Conservation (phyloP, 2,888 invertebrate species). For the Nasonia oneida region DNA sequence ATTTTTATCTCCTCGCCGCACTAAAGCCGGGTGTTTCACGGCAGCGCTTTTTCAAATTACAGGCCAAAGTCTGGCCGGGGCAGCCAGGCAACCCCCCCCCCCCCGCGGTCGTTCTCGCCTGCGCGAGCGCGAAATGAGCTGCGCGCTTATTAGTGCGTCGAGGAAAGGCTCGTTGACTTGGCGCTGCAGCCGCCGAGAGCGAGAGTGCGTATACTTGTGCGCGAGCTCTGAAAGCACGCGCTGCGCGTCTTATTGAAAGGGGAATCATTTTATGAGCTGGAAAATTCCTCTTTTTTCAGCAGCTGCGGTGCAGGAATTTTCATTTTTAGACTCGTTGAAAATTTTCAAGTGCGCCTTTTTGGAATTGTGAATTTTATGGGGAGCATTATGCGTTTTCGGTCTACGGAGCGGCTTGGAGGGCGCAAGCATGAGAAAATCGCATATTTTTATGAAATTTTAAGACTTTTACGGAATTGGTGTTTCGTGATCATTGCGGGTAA, state of each 20-base stretch:
- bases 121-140: slow-evolving; percentile 23
- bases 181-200: not conserved
- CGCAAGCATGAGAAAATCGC: no score
- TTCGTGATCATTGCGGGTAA: no score
- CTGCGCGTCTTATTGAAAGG: not conserved
- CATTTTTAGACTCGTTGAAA: not conserved
- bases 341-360: not conserved
- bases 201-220: not conserved
- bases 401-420: no score
- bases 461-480: no score
- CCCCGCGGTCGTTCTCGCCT: not conserved
- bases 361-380: not conserved
- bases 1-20: not conserved
- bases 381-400: no score
- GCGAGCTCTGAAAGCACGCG: no score
- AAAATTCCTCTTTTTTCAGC: not conserved
- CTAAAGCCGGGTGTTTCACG: not conserved
- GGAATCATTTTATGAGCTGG: not conserved
- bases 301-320: not conserved
- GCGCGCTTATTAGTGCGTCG: slow-evolving; percentile 26
- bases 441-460: no score
- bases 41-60: slow-evolving; percentile 36
- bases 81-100: not conserved
- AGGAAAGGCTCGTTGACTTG: not conserved
- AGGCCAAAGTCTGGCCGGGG: slow-evolving; percentile 8